Evolutionary conservation across 2,888 invertebrate genomes (phyloP).

Genomic region (Caenorhabditis zanzibari): DNA sequence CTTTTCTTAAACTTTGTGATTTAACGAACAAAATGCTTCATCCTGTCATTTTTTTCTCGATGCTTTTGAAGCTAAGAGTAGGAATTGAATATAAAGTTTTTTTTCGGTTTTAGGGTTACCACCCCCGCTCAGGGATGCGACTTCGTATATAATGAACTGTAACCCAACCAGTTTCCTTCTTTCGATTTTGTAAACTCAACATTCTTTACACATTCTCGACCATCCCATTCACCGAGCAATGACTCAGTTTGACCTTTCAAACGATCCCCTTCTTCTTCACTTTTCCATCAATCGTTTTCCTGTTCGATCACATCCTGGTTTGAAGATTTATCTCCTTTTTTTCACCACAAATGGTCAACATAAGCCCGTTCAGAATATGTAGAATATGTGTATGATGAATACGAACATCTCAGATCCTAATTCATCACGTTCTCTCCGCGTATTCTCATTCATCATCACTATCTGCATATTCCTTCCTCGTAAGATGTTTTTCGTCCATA

Average conservation of each 20-base stretch:
- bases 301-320: slow-evolving; percentile 18
- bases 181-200: slow-evolving; percentile 17
- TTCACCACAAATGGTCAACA: background rate
- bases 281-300: slow-evolving; percentile 4
- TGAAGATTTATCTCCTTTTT: slow-evolving; percentile 5
- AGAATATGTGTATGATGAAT: background rate
- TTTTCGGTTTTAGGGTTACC: background rate
- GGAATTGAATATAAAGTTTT: too few relatives aligned
- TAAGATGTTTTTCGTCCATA: slow-evolving; percentile 44
- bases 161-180: slow-evolving; percentile 3
- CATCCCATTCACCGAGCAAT: slow-evolving; percentile 35
- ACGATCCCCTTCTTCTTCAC: background rate
- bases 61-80: background rate
- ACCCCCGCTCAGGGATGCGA: too few relatives aligned
- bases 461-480: slow-evolving; percentile 32
- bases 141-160: background rate
- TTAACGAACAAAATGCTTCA: slow-evolving; percentile 7
- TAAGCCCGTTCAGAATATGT: slow-evolving; percentile 30
- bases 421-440: slow-evolving; percentile 6
- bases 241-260: slow-evolving; percentile 42
- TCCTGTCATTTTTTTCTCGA: background rate
- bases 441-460: slow-evolving; percentile 13
- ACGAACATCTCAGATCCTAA: slow-evolving; percentile 23
- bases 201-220: slow-evolving; percentile 11
- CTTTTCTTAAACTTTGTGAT: slow-evolving; percentile 16